phyloP scores from a whole-genome alignment of 1,140 invertebrate genomes.

The Eriosoma lanigerum region DNA sequence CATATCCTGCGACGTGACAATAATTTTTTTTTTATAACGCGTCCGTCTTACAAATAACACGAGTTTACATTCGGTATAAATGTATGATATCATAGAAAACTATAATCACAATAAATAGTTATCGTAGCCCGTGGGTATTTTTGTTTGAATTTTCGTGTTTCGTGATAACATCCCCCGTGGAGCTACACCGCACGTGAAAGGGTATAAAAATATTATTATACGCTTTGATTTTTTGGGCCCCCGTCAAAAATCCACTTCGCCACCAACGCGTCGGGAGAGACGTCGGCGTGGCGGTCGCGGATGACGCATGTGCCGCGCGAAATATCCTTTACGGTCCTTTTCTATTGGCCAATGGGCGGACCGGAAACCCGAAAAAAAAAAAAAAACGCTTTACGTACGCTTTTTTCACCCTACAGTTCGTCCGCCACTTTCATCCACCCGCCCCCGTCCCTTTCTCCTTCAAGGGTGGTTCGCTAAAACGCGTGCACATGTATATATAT shows the following conservation, averaged over 20 bases:
- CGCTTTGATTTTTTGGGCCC: constrained; percentile 25
- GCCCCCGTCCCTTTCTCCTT: background rate
- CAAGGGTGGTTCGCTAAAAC: background rate
- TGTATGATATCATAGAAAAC: too few species aligned
- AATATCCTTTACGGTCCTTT: constrained; percentile 23
- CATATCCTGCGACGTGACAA: too few species aligned
- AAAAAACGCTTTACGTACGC: constrained; percentile 51
- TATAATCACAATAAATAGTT: too few species aligned
- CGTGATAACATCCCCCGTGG: too few species aligned
- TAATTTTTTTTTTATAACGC: too few species aligned
- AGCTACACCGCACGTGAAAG: too few species aligned
- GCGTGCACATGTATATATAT: background rate
- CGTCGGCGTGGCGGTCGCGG: background rate
- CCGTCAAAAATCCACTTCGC: constrained; percentile 25
- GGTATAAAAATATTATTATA: too few species aligned
- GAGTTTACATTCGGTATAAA: too few species aligned
- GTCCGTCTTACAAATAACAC: too few species aligned
- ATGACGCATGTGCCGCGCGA: constrained; percentile 48
- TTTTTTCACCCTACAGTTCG: constrained; percentile 43
- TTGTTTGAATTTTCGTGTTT: too few species aligned
- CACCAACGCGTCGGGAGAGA: background rate
- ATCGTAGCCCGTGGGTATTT: too few species aligned
- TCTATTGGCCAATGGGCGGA: constrained; percentile 49
- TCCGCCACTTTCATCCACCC: background rate
- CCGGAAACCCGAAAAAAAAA: constrained; percentile 50